A percentile compares a stretch with the other conserved stretches of the same genome.
These are phyloP conservation scores for Tretioscincus oriximinensis DNA, from an alignment of 2,113 vertebrate species.

Conservation along the genomic window DNA sequence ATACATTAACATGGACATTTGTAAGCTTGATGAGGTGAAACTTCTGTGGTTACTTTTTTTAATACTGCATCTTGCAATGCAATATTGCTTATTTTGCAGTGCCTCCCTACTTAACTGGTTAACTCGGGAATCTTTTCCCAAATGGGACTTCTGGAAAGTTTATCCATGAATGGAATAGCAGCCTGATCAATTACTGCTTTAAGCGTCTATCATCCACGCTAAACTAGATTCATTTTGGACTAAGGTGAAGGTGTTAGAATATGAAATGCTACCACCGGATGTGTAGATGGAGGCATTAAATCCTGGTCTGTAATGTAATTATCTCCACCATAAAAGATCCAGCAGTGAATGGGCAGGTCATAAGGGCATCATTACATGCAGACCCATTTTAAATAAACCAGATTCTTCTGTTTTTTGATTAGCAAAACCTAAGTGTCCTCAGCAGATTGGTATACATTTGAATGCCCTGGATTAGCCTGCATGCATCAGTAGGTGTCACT, in stretches of 20 bases:
- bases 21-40: too few relatives aligned
- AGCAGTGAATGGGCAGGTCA: not conserved
- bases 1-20: too few relatives aligned
- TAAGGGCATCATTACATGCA: slow-evolving; percentile 24
- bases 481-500: slow-evolving; percentile 39
- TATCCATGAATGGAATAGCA: not conserved
- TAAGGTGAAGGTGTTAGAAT: not conserved
- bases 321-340: not conserved
- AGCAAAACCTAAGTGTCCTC: not conserved
- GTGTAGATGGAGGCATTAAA: slow-evolving; percentile 12
- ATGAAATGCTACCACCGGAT: slow-evolving; percentile 44
- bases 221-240: not conserved
- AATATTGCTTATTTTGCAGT: not conserved
- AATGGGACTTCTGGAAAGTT: not conserved
- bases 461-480: slow-evolving; percentile 31
- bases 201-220: not conserved
- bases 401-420: not conserved
- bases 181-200: not conserved
- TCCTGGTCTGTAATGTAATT: not conserved
- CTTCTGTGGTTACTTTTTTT: not conserved
- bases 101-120: too few relatives aligned
- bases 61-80: not conserved
- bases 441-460: slow-evolving; percentile 23
- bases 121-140: not conserved
- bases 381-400: not conserved